These are phyloP conservation scores for Iselma pallidipennis DNA, from an alignment of 2,888 invertebrate species.

Conservation along the genomic window DNA sequence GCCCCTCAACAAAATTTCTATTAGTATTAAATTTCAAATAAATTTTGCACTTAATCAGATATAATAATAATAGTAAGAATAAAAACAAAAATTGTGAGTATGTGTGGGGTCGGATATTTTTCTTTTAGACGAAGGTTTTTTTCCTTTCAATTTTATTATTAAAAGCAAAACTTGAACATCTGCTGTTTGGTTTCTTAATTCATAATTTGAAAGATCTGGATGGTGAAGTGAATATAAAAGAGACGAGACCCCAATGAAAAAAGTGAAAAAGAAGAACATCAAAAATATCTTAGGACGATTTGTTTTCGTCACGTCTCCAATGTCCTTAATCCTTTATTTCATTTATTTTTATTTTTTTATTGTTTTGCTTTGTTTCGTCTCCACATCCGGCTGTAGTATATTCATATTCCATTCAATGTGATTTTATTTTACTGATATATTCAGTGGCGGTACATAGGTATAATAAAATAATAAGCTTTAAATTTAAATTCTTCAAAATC, in stretches of 20 bases:
- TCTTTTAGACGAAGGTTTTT: not conserved
- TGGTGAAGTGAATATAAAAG: not conserved
- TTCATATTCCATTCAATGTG: too few species aligned
- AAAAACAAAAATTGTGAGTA: not conserved
- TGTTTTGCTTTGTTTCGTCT: not conserved
- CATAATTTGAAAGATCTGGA: not conserved
- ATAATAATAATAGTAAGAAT: too few species aligned
- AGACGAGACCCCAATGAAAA: too few species aligned
- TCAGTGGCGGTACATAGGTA: too few species aligned
- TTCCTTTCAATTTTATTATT: not conserved
- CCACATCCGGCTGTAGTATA: not conserved
- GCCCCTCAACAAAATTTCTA: not conserved
- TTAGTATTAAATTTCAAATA: not conserved
- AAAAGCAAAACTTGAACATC: not conserved
- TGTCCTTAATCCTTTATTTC: not conserved
- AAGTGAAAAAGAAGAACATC: not conserved
- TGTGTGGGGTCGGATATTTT: not conserved
- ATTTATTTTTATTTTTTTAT: not conserved
- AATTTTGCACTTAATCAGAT: not conserved
- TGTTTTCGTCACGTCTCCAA: not conserved
- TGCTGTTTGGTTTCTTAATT: not conserved
- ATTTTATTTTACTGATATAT: too few species aligned
- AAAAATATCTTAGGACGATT: not conserved
- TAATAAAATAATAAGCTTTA: too few species aligned
- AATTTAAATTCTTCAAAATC: too few species aligned